A percentile compares a stretch with the other conserved stretches of the same genome.
Conservation (phyloP, 2,113 vertebrate species). For the Aphyosemion australe region DNA sequence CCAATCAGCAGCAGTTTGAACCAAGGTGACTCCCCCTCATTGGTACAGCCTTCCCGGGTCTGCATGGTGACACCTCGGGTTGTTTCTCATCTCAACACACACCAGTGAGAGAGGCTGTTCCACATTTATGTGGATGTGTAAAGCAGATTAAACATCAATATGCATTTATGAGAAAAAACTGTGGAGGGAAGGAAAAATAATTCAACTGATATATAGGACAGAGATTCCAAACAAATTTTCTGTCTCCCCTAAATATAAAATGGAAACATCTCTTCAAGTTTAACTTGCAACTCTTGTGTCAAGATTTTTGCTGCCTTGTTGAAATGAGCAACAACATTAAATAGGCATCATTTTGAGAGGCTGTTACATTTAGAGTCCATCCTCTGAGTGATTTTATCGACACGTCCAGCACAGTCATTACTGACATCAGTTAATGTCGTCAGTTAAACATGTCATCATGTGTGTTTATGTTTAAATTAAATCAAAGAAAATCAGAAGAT, state of each 20-base stretch:
- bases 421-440: too few species aligned
- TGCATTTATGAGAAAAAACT: slow-evolving; percentile 14
- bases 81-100: slow-evolving; percentile 2
- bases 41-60: slow-evolving; percentile 28
- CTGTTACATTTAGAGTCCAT: too few species aligned
- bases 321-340: neutral
- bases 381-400: too few species aligned
- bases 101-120: slow-evolving; percentile 3
- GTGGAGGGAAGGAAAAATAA: neutral
- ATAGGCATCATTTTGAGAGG: too few species aligned
- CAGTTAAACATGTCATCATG: too few species aligned
- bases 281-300: too few species aligned
- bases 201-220: too few species aligned
- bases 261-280: too few species aligned
- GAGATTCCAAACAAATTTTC: too few species aligned
- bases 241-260: neutral
- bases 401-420: too few species aligned
- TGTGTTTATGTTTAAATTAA: too few species aligned
- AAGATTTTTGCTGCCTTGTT: neutral
- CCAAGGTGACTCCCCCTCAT: slow-evolving; percentile 16
- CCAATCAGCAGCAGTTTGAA: slow-evolving; percentile 29
- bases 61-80: slow-evolving; percentile 51
- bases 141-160: slow-evolving; percentile 14
- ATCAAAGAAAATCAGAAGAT: too few species aligned
- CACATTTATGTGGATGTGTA: neutral